phyloP scores from a whole-genome alignment of 2,797 vertebrate species.

The Eidolon dupreanum region DNA sequence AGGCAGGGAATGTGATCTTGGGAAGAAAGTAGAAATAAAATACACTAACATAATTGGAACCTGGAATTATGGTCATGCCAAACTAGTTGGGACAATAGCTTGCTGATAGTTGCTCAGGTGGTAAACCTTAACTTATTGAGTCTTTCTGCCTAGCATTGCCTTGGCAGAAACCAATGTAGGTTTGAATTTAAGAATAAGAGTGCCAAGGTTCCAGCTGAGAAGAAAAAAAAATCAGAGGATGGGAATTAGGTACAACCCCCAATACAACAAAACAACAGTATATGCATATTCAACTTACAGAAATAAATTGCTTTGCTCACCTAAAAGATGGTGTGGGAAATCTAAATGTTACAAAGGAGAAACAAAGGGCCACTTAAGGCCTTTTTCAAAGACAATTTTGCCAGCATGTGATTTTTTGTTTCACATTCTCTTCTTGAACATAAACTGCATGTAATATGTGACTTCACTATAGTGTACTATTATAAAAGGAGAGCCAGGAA shows the following conservation, averaged over 20 bases:
- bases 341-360: neutral
- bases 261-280: neutral
- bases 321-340: neutral
- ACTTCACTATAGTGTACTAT: neutral
- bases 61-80: neutral
- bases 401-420: slow-evolving; percentile 8
- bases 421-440: neutral
- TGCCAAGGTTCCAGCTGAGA: neutral
- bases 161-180: neutral
- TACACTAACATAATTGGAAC: neutral
- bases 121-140: neutral
- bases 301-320: neutral
- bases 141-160: neutral
- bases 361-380: neutral
- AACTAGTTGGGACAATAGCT: neutral
- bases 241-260: neutral
- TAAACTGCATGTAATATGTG: neutral
- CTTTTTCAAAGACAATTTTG: slow-evolving; percentile 26
- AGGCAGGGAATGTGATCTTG: neutral
- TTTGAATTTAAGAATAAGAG: neutral
- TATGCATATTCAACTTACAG: neutral
- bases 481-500: neutral
- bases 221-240: neutral
- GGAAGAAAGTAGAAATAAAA: neutral
- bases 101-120: neutral